phyloP scores from a whole-genome alignment of 2,113 vertebrate species.

The Egretta garzetta region DNA sequence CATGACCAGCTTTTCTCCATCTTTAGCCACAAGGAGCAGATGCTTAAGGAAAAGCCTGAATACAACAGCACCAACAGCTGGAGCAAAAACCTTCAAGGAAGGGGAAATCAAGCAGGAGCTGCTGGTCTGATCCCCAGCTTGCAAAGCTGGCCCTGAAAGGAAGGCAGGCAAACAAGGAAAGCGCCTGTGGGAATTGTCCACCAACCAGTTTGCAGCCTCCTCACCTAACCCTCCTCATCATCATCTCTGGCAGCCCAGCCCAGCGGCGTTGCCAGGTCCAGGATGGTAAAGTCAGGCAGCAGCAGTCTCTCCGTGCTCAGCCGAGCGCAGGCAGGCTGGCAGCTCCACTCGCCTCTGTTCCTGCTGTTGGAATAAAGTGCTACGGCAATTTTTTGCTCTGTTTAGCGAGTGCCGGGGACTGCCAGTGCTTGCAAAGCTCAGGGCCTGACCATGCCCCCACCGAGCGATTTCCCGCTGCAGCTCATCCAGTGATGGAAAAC shows the following conservation, averaged over 20 bases:
- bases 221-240: background rate
- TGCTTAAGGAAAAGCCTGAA: background rate
- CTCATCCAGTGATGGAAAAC: background rate
- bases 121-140: background rate
- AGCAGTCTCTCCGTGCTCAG: background rate
- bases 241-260: background rate
- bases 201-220: background rate
- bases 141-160: background rate
- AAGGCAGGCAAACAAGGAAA: background rate
- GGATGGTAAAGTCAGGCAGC: background rate
- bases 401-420: background rate
- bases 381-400: background rate
- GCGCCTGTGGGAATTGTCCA: background rate
- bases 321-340: background rate
- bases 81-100: background rate
- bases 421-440: fast-evolving
- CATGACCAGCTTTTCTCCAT: fast-evolving
- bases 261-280: background rate
- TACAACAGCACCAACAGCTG: background rate
- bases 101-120: background rate
- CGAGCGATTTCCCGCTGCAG: fast-evolving
- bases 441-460: background rate
- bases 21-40: background rate
- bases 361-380: background rate
- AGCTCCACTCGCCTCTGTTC: background rate